A percentile compares a stretch with the other conserved stretches of the same genome.
Conservation (phyloP, 2,113 vertebrate genomes). For the Taurulus bubalis region DNA sequence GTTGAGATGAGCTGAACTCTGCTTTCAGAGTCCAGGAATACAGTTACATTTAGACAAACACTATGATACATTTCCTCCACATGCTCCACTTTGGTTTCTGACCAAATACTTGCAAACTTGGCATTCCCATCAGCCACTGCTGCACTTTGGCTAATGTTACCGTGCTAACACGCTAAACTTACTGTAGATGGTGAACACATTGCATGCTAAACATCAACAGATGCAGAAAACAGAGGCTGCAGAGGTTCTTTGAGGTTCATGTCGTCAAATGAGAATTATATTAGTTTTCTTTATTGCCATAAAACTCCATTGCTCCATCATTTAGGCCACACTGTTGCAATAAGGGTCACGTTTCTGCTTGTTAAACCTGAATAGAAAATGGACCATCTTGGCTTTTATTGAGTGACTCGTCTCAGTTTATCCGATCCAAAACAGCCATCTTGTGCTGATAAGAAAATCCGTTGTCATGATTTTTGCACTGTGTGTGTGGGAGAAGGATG, state of each 20-base stretch:
- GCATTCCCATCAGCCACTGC: too few relatives aligned
- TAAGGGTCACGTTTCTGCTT: background rate
- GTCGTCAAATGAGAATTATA: too few relatives aligned
- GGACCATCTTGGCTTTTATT: background rate
- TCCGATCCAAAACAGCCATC: background rate
- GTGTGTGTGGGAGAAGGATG: slow-evolving; percentile 52
- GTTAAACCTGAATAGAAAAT: background rate
- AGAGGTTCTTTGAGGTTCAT: background rate
- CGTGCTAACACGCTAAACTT: background rate
- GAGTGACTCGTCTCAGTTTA: background rate
- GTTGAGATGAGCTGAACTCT: too few relatives aligned
- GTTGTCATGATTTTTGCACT: slow-evolving; percentile 38
- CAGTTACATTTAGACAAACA: too few relatives aligned
- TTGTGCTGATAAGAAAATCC: slow-evolving; percentile 34
- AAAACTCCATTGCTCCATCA: background rate
- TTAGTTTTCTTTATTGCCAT: background rate
- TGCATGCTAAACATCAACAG: background rate
- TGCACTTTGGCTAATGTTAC: background rate
- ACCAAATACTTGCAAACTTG: background rate
- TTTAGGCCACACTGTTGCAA: background rate
- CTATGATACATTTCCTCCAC: too few relatives aligned
- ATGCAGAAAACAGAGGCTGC: background rate
- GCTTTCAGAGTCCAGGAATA: too few relatives aligned
- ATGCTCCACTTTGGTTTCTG: too few relatives aligned
- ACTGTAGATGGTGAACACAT: background rate